Conservation (phyloP, 2,113 vertebrate genomes). For the Oryzias curvinotus region DNA sequence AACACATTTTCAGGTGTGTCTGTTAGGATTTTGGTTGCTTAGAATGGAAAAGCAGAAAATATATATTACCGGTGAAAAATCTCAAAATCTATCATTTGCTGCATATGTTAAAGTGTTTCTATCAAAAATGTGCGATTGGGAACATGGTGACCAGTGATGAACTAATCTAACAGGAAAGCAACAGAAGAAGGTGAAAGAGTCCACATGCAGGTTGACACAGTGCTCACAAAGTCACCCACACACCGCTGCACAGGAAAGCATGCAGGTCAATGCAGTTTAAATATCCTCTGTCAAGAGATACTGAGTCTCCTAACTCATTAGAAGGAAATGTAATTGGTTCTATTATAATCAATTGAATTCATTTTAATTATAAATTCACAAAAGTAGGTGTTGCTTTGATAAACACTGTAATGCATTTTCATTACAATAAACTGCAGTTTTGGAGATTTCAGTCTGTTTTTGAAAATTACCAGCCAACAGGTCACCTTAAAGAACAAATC, state of each 20-base stretch:
- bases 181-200: slow-evolving; percentile 13
- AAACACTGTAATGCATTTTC: too few relatives aligned
- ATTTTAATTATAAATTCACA: too few relatives aligned
- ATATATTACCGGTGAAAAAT: too few relatives aligned
- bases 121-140: neutral
- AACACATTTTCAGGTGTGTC: slow-evolving; percentile 10
- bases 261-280: slow-evolving; percentile 48
- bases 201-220: slow-evolving; percentile 23
- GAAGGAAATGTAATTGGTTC: too few relatives aligned
- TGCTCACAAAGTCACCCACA: slow-evolving; percentile 22
- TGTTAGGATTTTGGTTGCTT: slow-evolving; percentile 20
- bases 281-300: slow-evolving; percentile 18
- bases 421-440: too few relatives aligned
- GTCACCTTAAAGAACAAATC: too few relatives aligned
- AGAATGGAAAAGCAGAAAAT: slow-evolving; percentile 27
- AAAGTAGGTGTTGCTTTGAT: too few relatives aligned
- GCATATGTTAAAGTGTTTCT: neutral
- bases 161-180: slow-evolving; percentile 31
- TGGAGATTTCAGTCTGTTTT: too few relatives aligned
- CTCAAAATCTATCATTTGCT: slow-evolving; percentile 3
- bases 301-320: slow-evolving; percentile 8
- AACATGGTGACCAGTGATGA: slow-evolving; percentile 58
- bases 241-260: slow-evolving; percentile 41
- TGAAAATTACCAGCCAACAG: too few relatives aligned
- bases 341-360: too few relatives aligned